phyloP scores from a whole-genome alignment of 2,888 invertebrate species.

The Elysia crispata region DNA sequence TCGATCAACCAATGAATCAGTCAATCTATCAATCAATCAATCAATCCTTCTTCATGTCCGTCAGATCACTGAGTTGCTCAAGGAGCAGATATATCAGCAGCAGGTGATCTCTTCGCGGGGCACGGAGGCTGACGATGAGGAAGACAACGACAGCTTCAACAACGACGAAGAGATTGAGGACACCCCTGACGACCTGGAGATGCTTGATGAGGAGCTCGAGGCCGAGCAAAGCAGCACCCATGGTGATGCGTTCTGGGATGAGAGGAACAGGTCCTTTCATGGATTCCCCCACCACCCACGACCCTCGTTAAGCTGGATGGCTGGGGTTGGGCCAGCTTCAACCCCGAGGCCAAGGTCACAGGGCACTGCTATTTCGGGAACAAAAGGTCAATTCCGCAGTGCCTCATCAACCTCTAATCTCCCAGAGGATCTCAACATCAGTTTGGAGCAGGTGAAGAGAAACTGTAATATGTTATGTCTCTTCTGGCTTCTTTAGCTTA shows the following conservation, averaged over 20 bases:
- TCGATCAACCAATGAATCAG: no score
- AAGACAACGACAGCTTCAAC: conserved; percentile 44
- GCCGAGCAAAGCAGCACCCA: no score
- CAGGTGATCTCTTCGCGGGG: conserved; percentile 57
- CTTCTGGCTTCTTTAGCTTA: no score
- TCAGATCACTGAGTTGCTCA: conserved; percentile 71
- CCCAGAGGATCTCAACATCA: conserved; percentile 44
- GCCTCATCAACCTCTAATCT: conserved; percentile 33
- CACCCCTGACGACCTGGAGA: not conserved
- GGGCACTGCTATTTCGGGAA: not conserved
- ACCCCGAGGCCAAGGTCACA: conserved; percentile 9
- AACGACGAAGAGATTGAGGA: not conserved
- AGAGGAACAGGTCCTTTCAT: no score
- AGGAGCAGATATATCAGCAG: conserved; percentile 71
- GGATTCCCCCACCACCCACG: no score
- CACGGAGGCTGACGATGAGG: conserved; percentile 53
- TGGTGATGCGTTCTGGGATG: no score
- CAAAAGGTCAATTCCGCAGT: conserved; percentile 10
- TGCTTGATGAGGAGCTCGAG: conserved; percentile 10
- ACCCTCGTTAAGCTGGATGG: conserved; percentile 16
- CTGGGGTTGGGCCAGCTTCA: conserved; percentile 10
- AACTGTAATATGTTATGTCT: no score
- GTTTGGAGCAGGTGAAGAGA: conserved; percentile 54
- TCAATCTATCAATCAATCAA: no score
- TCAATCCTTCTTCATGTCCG: no score